phyloP scores from a whole-genome alignment of 37 sponge, comb jelly and placozoan genomes.

The Dysidea cf. avara region DNA sequence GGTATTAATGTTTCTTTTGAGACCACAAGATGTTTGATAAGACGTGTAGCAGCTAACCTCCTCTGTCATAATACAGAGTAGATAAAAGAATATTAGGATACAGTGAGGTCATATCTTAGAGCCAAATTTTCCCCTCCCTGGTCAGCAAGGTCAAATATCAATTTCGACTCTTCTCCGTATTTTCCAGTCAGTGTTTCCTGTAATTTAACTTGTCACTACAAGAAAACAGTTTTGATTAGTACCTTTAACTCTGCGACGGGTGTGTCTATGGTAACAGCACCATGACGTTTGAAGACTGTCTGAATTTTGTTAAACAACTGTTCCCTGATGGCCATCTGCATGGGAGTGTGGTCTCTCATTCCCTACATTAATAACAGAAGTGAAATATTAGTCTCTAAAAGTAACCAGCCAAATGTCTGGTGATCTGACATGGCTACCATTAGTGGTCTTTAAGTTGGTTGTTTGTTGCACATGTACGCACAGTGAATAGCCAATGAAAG shows the following conservation, averaged over 20 bases:
- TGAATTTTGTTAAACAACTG: slow-evolving; percentile 77
- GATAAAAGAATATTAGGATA: slow-evolving; percentile 33
- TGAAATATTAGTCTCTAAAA: not conserved
- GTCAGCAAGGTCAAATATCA: slow-evolving; percentile 96
- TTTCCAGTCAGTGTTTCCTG: slow-evolving; percentile 87
- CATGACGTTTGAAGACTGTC: slow-evolving; percentile 90
- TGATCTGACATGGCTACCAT: not conserved
- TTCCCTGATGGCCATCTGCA: slow-evolving; percentile 96
- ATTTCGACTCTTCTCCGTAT: slow-evolving; percentile 98
- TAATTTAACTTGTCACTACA: not conserved
- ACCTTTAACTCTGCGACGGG: slow-evolving; percentile 98
- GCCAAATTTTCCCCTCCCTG: slow-evolving; percentile 97
- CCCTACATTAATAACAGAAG: too few species aligned
- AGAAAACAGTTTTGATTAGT: not conserved
- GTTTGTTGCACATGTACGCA: not conserved
- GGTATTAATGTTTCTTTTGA: too few species aligned
- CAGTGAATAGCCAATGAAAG: not conserved
- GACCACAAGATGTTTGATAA: too few species aligned
- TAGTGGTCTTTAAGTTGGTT: not conserved
- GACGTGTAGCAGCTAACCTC: too few species aligned
- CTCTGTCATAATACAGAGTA: too few species aligned
- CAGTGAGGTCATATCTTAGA: slow-evolving; percentile 96
- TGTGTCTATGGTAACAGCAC: slow-evolving; percentile 96
- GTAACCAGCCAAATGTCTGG: not conserved
- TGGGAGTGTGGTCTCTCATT: slow-evolving; percentile 86